phyloP scores from a whole-genome alignment of 2,797 vertebrate species.

The Anas bernieri region DNA sequence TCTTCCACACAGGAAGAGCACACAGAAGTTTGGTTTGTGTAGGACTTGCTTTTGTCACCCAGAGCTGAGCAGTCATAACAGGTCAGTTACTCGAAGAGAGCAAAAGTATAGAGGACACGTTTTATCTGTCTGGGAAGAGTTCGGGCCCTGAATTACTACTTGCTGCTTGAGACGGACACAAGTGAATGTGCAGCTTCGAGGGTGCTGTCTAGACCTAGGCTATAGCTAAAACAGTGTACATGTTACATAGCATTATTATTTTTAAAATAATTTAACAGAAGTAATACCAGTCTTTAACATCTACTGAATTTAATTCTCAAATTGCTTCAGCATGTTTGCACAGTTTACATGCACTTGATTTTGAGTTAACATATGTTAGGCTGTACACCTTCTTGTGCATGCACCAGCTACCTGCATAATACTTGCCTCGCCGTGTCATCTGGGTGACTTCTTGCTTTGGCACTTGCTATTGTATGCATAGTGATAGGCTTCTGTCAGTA shows the following conservation, averaged over 20 bases:
- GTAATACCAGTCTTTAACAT: background rate
- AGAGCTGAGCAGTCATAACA: background rate
- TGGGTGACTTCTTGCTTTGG: background rate
- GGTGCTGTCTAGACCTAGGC: background rate
- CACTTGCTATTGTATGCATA: background rate
- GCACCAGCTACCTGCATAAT: accelerated
- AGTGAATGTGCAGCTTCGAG: background rate
- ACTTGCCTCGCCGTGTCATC: background rate
- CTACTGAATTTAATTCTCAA: background rate
- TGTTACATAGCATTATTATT: background rate
- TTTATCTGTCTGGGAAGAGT: background rate
- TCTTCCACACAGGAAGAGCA: background rate
- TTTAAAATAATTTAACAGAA: background rate
- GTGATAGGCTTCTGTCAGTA: background rate
- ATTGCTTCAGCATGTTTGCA: background rate
- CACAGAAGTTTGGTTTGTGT: background rate
- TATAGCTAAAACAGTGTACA: background rate
- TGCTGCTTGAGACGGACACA: background rate
- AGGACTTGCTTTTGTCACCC: background rate
- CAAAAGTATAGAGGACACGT: background rate
- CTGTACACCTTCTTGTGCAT: background rate
- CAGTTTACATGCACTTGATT: background rate
- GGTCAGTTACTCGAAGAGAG: background rate
- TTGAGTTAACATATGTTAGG: background rate
- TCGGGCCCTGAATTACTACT: background rate